These are phyloP conservation scores for Hemiprocne comata DNA, from an alignment of 2,113 vertebrate species.

Conservation along the genomic window DNA sequence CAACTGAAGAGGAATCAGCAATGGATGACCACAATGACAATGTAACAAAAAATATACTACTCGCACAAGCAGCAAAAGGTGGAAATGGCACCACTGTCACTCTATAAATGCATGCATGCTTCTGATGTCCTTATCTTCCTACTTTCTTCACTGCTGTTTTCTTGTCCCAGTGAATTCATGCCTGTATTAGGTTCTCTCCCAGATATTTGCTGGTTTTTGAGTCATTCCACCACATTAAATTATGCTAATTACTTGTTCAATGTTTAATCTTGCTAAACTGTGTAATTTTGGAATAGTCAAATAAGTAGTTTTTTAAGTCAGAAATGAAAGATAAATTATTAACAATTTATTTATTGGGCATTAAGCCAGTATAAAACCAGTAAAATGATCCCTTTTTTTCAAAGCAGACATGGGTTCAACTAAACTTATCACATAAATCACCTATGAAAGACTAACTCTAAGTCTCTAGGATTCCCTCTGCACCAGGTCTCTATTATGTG, in stretches of 20 bases:
- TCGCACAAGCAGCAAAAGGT: background rate
- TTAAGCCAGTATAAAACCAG: background rate
- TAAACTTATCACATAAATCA: slow-evolving; percentile 3
- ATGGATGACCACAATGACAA: background rate
- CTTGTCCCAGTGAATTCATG: background rate
- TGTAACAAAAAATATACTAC: background rate
- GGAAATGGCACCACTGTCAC: background rate
- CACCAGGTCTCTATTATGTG: background rate
- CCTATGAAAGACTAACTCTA: background rate
- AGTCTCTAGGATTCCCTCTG: background rate
- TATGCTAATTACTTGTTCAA: background rate
- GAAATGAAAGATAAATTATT: background rate
- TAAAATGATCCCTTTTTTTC: background rate
- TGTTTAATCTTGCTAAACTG: background rate
- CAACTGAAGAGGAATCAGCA: background rate
- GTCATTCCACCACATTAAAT: background rate
- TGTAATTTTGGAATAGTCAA: background rate
- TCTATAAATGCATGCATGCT: background rate
- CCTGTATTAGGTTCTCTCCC: background rate
- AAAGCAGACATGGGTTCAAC: background rate
- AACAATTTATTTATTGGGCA: background rate
- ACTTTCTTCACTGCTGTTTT: background rate
- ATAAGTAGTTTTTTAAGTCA: background rate
- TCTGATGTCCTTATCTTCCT: background rate
- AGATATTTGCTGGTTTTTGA: background rate